phyloP scores from a whole-genome alignment of 2,888 invertebrate species.

The Schrankia costaestrigalis region DNA sequence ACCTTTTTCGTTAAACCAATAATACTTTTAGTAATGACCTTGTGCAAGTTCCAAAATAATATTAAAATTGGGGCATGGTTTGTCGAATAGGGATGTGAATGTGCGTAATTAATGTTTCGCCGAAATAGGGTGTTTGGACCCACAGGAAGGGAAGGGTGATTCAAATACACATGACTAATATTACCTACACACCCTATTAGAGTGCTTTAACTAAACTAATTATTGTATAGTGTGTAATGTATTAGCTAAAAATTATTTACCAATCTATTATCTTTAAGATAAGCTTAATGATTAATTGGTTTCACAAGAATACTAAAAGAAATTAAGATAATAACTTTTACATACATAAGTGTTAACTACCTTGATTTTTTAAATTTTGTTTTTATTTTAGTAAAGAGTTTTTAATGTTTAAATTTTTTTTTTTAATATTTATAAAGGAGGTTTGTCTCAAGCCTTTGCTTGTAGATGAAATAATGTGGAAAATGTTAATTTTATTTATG shows the following conservation, averaged over 20 bases:
- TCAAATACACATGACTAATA: constrained; percentile 34
- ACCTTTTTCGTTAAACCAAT: constrained; percentile 17
- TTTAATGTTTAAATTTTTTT: no score
- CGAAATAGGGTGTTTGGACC: constrained; percentile 52
- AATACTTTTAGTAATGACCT: constrained; percentile 37
- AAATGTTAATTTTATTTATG: no score
- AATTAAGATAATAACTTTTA: no score
- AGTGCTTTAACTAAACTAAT: constrained; percentile 14
- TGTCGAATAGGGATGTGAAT: constrained; percentile 29
- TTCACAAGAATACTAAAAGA: no score
- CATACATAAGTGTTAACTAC: no score
- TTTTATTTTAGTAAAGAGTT: no score
- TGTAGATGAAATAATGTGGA: no score
- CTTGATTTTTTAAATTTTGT: no score
- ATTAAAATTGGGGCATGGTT: constrained; percentile 40
- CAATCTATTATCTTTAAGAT: no score
- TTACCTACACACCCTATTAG: constrained; percentile 21
- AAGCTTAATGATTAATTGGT: no score
- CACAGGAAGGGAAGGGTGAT: constrained; percentile 45
- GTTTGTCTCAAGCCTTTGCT: no score
- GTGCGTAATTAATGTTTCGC: constrained; percentile 44
- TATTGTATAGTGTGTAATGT: constrained; percentile 4
- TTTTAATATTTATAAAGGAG: no score
- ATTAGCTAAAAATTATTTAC: constrained; percentile 10
- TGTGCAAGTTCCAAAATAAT: constrained; percentile 33